Base-by-base conservation (phyloP, 30 jellyfish, hydroid and myxozoan species). In the Hydra vulgaris region DNA sequence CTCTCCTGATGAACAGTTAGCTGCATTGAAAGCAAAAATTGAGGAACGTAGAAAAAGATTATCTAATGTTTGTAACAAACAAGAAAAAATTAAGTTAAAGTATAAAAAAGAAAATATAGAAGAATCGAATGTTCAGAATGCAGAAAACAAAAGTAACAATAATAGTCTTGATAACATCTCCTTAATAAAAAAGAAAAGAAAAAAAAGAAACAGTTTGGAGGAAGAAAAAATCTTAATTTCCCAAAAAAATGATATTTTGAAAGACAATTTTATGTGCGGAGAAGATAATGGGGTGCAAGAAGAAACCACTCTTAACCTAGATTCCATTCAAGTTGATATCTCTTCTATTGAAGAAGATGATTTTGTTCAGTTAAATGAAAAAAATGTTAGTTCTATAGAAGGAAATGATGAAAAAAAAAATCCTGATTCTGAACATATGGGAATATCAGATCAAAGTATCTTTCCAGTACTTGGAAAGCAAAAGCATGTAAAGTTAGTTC, bases 391-490 rank as follows among this genome's bases (percentile, higher is more conserved):
- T 8, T 1, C 15, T n/a, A 24, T 17, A 22, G 73, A 67, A 80
- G 86, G 26, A 25, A 84, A 0, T 3, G 15, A 71, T 70, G 52
- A 70, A 81, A 21, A n/a, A 53, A 53, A 81, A 53, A 71, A 71
- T 18, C 15, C 86, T 54, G 86, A 78, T 53, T n/a, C n/a, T n/a
- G n/a, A n/a, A n/a, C n/a, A n/a, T n/a, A n/a, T n/a, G n/a, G n/a
- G n/a, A n/a, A n/a, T n/a, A n/a, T n/a, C n/a, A n/a, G n/a, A n/a
- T n/a, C n/a, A n/a, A n/a, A 15, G 54, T 71, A 15, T 74, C 0
- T 85, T 74, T 53, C 78, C 86, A 21, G 56, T 86, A 3, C 69
- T 86, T 18, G 97, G 95, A 0, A 53, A 66, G 15, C 67, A 74
- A 18, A 79, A 24, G 22, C 89, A 77, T n/a, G 76, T 69, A 20